A percentile compares a stretch with the other conserved stretches of the same genome.
phyloP scores from a whole-genome alignment of 2,888 invertebrate species.

The Drosophila anceps region DNA sequence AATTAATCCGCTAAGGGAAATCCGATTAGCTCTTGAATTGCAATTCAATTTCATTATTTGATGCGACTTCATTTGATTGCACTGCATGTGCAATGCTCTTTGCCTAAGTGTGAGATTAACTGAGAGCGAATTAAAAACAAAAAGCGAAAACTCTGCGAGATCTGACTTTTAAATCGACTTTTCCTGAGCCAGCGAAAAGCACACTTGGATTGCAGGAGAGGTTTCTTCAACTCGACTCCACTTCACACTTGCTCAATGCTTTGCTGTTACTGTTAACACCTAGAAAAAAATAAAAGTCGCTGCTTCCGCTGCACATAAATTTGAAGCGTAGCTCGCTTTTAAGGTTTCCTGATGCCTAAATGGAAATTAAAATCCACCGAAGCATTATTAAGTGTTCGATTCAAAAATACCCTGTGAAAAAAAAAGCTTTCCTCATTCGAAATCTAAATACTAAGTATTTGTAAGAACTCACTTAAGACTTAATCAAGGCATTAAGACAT shows the following conservation, averaged over 20 bases:
- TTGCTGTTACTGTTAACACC: constrained; percentile 52
- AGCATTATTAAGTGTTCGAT: constrained; percentile 4
- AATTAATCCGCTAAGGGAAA: constrained; percentile 35
- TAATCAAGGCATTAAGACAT: neutral
- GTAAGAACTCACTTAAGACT: neutral
- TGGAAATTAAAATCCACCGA: constrained; percentile 16
- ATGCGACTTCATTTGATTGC: constrained; percentile 78
- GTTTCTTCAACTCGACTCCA: constrained; percentile 4
- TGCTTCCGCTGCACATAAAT: constrained; percentile 73
- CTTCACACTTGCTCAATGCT: neutral
- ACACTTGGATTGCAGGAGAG: constrained; percentile 33
- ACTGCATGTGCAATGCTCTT: constrained; percentile 41
- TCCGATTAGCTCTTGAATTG: constrained; percentile 42
- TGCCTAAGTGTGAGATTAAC: constrained; percentile 32
- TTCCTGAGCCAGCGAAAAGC: constrained; percentile 34
- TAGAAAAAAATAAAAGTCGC: constrained; percentile 68
- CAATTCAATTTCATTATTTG: constrained; percentile 57
- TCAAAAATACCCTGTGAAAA: neutral
- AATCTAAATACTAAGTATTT: neutral
- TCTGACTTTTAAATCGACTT: constrained; percentile 53
- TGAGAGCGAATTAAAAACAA: constrained; percentile 31
- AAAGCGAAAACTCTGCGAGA: constrained; percentile 24
- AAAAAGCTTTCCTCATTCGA: neutral
- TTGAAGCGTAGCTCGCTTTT: constrained; percentile 61
- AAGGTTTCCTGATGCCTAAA: constrained; percentile 49